phyloP scores from a whole-genome alignment of 2,797 vertebrate species.

The Halcyon chelicuti region DNA sequence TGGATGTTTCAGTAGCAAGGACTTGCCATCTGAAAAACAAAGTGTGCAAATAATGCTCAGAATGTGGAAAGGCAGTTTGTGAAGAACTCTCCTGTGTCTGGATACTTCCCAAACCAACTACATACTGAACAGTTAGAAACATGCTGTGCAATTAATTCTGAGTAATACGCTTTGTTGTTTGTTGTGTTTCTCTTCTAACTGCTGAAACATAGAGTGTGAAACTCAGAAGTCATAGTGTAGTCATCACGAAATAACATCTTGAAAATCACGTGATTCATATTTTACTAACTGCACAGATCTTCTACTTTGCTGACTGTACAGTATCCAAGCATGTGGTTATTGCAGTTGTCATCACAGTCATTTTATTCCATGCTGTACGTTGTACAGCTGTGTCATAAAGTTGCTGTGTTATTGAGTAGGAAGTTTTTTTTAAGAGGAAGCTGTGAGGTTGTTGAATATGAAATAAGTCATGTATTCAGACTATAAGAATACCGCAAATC shows the following conservation, averaged over 20 bases:
- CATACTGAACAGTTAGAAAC: not conserved
- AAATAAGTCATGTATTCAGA: not conserved
- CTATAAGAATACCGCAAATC: not conserved
- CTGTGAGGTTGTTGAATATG: not conserved
- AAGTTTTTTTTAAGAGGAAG: not conserved
- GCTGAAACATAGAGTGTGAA: not conserved
- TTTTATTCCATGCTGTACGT: not conserved
- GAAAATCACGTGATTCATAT: not conserved
- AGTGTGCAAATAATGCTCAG: accelerated
- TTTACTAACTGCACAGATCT: not conserved
- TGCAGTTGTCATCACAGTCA: not conserved
- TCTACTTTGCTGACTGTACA: not conserved
- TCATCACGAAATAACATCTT: not conserved
- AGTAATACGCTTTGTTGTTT: not conserved
- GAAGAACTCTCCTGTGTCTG: not conserved
- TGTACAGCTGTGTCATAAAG: not conserved
- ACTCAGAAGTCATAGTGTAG: not conserved
- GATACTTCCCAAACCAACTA: not conserved
- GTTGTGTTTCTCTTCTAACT: not conserved
- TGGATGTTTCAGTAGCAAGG: not conserved
- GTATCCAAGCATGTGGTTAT: not conserved
- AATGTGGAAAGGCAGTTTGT: not conserved
- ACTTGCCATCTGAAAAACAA: not conserved
- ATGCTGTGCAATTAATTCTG: not conserved
- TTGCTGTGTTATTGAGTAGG: not conserved